phyloP scores from a whole-genome alignment of 2,113 vertebrate species.

The Alaudala cheleensis region DNA sequence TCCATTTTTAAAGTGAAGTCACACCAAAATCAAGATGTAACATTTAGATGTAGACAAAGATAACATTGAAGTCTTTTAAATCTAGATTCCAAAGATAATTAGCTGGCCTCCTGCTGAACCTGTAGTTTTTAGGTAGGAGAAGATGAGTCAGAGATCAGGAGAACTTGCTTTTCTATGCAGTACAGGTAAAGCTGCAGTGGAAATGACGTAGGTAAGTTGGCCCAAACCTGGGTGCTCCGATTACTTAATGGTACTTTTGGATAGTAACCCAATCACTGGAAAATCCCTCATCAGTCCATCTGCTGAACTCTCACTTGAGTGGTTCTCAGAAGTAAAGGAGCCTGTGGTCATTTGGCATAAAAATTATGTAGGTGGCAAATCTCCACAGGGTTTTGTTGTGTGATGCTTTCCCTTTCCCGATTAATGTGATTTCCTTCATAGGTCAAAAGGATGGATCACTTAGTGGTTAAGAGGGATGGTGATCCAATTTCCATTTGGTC shows the following conservation, averaged over 20 bases:
- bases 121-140: not conserved
- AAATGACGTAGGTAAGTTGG: not conserved
- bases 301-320: not conserved
- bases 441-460: not conserved
- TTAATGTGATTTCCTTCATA: not conserved
- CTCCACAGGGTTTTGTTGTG: not conserved
- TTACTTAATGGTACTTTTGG: constrained; percentile 19
- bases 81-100: not conserved
- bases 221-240: not conserved
- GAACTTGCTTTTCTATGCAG: not conserved
- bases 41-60: not conserved
- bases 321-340: not conserved
- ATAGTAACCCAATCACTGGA: not conserved
- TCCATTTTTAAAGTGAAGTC: not conserved
- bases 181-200: not conserved
- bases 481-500: not conserved
- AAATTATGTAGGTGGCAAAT: not conserved
- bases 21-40: not conserved
- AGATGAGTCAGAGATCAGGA: not conserved
- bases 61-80: not conserved
- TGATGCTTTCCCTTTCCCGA: not conserved
- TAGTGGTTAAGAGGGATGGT: not conserved
- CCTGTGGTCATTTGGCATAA: not conserved
- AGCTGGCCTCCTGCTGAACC: not conserved
- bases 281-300: constrained; percentile 14